Percentiles rank a stretch among this genome's conserved stretches.
Conservation (phyloP, 37 sponge, comb jelly and placozoan genomes). For the Chondrilla cf. caribensis region DNA sequence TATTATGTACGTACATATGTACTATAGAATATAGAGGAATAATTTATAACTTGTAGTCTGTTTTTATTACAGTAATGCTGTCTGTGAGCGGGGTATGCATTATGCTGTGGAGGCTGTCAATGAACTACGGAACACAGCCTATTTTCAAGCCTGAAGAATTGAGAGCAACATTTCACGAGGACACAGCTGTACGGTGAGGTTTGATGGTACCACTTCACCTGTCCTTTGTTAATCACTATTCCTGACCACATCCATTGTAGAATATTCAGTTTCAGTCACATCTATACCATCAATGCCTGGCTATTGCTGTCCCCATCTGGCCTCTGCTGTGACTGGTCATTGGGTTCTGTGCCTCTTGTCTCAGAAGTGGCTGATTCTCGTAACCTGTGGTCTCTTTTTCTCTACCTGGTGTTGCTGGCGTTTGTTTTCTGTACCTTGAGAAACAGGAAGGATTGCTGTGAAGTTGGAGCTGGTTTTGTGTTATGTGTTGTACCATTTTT, state of each 20-base stretch:
- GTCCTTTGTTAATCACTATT: not conserved
- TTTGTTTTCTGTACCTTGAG: constrained; percentile 18
- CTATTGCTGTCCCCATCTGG: constrained; percentile 71
- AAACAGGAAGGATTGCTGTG: constrained; percentile 37
- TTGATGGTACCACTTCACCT: not conserved
- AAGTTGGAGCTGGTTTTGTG: constrained; percentile 59
- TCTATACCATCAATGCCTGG: constrained; percentile 76
- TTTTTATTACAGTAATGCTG: constrained; percentile 19
- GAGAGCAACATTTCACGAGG: constrained; percentile 66
- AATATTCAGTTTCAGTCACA: constrained; percentile 79
- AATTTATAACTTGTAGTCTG: too few relatives aligned
- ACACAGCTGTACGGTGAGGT: constrained; percentile 57
- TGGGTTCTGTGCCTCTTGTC: constrained; percentile 75
- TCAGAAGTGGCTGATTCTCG: constrained; percentile 44
- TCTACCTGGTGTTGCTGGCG: constrained; percentile 32
- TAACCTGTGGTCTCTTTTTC: constrained; percentile 51
- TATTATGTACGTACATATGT: not conserved
- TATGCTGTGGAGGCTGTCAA: constrained; percentile 61
- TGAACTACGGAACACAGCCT: constrained; percentile 80
- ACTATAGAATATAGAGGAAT: too few relatives aligned
- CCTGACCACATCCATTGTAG: too few relatives aligned
- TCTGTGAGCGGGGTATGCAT: constrained; percentile 25
- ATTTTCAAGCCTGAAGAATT: constrained; percentile 86
- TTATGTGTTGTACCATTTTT: constrained; percentile 75
- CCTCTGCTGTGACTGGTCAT: constrained; percentile 94